phyloP scores from a whole-genome alignment of 2,888 invertebrate species.

The Helobdella robusta region DNA sequence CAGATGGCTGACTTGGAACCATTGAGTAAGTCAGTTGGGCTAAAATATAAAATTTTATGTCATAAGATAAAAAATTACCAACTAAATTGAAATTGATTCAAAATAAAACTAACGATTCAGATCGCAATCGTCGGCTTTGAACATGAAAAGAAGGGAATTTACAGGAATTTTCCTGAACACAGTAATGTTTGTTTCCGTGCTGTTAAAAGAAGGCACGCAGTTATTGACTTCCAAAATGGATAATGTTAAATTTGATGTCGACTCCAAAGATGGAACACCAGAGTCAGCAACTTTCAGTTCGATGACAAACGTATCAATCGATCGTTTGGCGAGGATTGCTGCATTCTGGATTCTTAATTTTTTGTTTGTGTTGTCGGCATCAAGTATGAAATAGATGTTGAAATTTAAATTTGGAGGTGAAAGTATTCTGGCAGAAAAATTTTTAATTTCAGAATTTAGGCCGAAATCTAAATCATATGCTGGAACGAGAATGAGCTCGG shows the following conservation, averaged over 20 bases:
- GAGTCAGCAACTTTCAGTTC: conserved; percentile 1
- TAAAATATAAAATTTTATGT: too few species aligned
- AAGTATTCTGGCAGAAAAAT: too few species aligned
- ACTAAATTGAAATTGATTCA: background rate
- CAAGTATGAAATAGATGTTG: too few species aligned
- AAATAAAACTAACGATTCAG: background rate
- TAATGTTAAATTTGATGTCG: conserved; percentile 6
- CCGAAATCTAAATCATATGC: conserved; percentile 17
- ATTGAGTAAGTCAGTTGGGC: too few species aligned
- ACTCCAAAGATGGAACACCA: background rate
- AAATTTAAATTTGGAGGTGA: too few species aligned
- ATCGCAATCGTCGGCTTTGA: conserved; percentile 10
- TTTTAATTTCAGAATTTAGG: background rate
- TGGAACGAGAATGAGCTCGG: conserved; percentile 1
- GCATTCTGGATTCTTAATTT: too few species aligned
- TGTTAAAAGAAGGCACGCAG: background rate
- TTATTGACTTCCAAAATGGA: background rate
- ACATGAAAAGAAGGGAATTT: background rate
- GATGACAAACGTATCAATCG: background rate
- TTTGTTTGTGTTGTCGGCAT: too few species aligned
- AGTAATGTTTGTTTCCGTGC: background rate
- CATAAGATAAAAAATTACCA: too few species aligned
- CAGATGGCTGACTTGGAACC: too few species aligned
- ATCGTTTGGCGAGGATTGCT: background rate
- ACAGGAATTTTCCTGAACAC: background rate